A percentile compares a stretch with the other conserved stretches of the same genome.
Conservation (phyloP, 2,113 vertebrate genomes). For the Anhinga rufa region DNA sequence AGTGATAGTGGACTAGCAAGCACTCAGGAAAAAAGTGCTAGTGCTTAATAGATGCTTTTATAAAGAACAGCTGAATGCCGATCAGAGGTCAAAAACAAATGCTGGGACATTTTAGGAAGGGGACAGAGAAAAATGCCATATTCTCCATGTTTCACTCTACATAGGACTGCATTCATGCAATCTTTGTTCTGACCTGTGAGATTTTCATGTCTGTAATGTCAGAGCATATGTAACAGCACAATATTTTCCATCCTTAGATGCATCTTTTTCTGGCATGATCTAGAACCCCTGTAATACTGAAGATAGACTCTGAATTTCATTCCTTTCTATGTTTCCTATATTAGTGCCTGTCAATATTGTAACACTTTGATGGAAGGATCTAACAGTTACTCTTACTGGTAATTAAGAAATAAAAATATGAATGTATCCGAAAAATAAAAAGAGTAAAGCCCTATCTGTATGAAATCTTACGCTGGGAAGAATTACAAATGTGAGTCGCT, state of each 20-base stretch:
- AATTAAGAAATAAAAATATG: neutral
- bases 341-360: neutral
- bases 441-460: neutral
- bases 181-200: neutral
- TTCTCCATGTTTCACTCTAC: neutral
- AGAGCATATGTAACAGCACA: neutral
- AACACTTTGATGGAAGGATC: neutral
- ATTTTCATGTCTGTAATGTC: neutral
- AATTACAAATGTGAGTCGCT: neutral
- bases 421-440: neutral
- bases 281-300: neutral
- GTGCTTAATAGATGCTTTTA: neutral
- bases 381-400: neutral
- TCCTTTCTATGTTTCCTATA: neutral
- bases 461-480: neutral
- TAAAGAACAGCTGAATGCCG: neutral
- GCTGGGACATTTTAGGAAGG: neutral
- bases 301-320: neutral
- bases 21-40: neutral
- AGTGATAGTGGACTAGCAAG: rapidly evolving
- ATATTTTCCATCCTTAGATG: neutral
- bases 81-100: neutral
- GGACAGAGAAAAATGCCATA: neutral
- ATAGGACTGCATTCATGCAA: neutral
- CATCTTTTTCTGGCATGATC: neutral